Evolutionary conservation across 2,888 invertebrate genomes (phyloP).

Genomic region (Steinernema carpocapsae): DNA sequence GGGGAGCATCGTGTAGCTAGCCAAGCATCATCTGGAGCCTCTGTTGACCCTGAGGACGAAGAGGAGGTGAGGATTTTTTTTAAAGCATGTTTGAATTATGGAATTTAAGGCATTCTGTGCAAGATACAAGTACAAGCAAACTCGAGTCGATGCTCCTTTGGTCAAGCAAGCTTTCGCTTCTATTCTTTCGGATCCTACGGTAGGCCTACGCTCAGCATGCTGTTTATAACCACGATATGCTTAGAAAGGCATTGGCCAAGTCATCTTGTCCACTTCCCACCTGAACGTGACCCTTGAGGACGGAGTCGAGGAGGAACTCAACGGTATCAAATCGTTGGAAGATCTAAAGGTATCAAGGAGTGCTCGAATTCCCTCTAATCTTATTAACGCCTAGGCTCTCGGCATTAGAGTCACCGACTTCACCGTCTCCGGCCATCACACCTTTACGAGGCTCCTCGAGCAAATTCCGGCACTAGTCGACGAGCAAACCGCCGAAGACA

Average conservation of each 20-base stretch:
- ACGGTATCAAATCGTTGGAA: not conserved
- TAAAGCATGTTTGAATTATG: no score
- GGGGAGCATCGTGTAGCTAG: no score
- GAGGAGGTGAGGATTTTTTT: no score
- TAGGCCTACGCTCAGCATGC: no score
- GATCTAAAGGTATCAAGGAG: no score
- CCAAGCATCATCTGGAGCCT: no score
- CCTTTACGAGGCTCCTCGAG: not conserved
- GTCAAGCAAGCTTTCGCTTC: not conserved
- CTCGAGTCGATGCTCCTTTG: not conserved
- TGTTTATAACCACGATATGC: no score
- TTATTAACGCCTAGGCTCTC: not conserved
- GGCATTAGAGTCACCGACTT: not conserved
- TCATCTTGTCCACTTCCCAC: no score
- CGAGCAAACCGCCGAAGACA: not conserved
- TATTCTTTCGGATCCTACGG: not conserved
- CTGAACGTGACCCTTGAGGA: no score
- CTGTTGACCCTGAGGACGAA: no score
- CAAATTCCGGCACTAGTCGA: not conserved
- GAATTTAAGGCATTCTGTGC: not conserved
- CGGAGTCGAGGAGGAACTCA: no score
- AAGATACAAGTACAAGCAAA: constrained; percentile 1
- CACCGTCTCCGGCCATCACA: not conserved
- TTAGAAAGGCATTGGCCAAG: not conserved
- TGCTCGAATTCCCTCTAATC: no score